A percentile compares a stretch with the other conserved stretches of the same genome.
Conservation (phyloP, 2,888 invertebrate species). For the Lamellibrachia satsuma region DNA sequence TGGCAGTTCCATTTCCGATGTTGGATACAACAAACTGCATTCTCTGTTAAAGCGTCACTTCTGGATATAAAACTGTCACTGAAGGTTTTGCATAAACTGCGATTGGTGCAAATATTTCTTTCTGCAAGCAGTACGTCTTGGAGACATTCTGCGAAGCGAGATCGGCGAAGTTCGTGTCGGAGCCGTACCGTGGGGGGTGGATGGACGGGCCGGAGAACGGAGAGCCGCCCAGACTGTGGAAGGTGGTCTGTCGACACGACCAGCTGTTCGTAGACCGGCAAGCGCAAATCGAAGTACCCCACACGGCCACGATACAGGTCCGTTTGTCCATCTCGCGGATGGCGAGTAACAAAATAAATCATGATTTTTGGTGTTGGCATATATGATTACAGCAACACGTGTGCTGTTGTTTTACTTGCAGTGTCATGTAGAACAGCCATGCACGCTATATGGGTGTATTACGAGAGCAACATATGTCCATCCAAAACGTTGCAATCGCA, state of each 20-base stretch:
- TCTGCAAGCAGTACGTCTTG: constrained; percentile 65
- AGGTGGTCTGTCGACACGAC: constrained; percentile 65
- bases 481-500: too few species aligned
- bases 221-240: constrained; percentile 65
- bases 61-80: neutral
- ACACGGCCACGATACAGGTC: constrained; percentile 68
- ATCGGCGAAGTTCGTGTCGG: constrained; percentile 67
- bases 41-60: neutral
- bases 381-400: too few species aligned
- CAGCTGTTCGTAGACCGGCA: constrained; percentile 66
- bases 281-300: constrained; percentile 68
- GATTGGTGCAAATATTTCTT: constrained; percentile 22
- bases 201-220: constrained; percentile 64
- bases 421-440: too few species aligned
- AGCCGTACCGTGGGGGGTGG: constrained; percentile 66
- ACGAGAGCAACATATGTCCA: too few species aligned
- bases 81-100: neutral
- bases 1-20: too few species aligned
- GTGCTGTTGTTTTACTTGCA: too few species aligned
- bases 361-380: too few species aligned
- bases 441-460: too few species aligned
- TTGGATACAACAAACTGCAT: neutral
- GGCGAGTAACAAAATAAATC: too few species aligned
- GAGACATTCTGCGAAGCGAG: constrained; percentile 69
- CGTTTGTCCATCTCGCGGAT: neutral